Percentiles rank a stretch among this genome's conserved stretches.
These are phyloP conservation scores for Urocyon cinereoargenteus DNA, from an alignment of 2,797 vertebrate genomes.

Conservation along the genomic window DNA sequence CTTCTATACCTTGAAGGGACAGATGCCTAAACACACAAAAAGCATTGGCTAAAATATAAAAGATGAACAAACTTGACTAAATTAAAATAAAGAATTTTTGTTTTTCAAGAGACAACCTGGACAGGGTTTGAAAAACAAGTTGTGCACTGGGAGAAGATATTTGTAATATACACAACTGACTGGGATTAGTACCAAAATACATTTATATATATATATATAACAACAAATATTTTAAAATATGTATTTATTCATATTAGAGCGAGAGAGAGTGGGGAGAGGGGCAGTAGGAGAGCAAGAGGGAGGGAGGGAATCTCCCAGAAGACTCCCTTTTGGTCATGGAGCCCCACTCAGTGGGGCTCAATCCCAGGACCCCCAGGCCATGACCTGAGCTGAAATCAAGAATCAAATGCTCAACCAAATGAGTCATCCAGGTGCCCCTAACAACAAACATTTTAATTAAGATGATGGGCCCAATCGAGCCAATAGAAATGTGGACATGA, in stretches of 20 bases:
- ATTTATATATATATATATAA: background rate
- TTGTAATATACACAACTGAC: background rate
- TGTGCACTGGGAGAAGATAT: background rate
- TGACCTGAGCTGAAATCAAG: background rate
- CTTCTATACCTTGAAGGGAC: background rate
- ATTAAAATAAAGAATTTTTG: slow-evolving; percentile 21
- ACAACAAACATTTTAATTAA: background rate
- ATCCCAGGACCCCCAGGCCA: background rate
- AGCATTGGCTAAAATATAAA: background rate
- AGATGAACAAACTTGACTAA: background rate
- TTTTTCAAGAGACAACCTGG: background rate
- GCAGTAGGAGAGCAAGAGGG: background rate
- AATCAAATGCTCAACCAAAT: background rate
- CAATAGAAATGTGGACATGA: background rate
- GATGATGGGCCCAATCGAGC: background rate
- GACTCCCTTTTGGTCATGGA: background rate
- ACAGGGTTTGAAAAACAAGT: background rate
- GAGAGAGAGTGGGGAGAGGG: background rate
- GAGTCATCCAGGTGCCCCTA: background rate
- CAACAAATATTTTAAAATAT: background rate
- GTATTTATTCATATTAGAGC: background rate
- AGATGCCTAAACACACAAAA: slow-evolving; percentile 12
- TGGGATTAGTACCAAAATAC: background rate
- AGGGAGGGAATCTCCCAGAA: background rate
- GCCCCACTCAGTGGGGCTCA: background rate